A percentile compares a stretch with the other conserved stretches of the same genome.
Conservation (phyloP, 1,140 invertebrate genomes). For the Trichogramma pretiosum region DNA sequence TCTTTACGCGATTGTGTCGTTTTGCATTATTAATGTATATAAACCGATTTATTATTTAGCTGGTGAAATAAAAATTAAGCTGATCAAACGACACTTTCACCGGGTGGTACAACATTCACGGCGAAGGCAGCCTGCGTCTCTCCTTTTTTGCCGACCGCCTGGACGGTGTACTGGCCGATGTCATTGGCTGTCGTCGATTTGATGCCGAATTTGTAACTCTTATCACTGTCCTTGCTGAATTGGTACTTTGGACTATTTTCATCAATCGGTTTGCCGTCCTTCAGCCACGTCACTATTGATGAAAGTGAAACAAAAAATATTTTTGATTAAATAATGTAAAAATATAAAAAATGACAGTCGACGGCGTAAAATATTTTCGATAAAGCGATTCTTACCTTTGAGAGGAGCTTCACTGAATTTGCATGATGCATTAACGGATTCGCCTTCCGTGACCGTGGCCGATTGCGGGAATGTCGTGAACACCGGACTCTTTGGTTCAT, state of each 20-base stretch:
- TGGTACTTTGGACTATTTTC: conserved; percentile 66
- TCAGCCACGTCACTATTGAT: conserved; percentile 67
- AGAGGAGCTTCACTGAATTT: conserved; percentile 62
- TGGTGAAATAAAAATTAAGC: no score
- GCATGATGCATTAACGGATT: conserved; percentile 70
- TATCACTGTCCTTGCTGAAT: conserved; percentile 71
- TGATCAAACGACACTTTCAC: conserved; percentile 26
- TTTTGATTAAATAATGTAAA: background rate
- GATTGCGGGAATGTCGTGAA: conserved; percentile 86
- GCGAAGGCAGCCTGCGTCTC: conserved; percentile 77
- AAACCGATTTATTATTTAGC: no score
- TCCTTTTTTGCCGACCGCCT: conserved; percentile 75
- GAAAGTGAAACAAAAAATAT: background rate
- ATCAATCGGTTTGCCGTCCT: conserved; percentile 79
- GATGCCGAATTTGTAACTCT: conserved; percentile 67
- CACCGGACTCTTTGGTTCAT: conserved; percentile 71
- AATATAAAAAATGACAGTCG: background rate
- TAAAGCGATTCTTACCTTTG: conserved; percentile 46
- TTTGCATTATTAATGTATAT: no score
- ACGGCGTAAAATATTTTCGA: background rate
- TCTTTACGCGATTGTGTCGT: no score
- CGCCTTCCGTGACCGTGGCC: conserved; percentile 71
- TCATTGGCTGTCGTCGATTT: conserved; percentile 68
- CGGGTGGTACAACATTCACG: conserved; percentile 61
- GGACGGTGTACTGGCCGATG: conserved; percentile 81